Percentiles rank a stretch among this genome's conserved stretches.
These are phyloP conservation scores for Isichthys henryi DNA, from an alignment of 2,113 vertebrate species.

Conservation along the genomic window DNA sequence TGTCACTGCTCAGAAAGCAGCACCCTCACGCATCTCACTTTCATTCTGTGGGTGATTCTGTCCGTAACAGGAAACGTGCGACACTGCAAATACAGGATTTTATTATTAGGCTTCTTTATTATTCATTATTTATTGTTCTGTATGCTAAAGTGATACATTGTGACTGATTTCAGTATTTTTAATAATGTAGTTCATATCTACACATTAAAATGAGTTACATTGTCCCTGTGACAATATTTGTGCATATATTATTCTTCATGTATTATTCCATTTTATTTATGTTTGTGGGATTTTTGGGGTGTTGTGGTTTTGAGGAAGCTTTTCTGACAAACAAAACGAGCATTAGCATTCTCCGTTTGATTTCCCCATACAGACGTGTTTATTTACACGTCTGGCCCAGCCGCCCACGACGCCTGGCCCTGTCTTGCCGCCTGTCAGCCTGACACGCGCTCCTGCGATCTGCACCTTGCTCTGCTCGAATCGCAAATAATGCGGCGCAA, in stretches of 20 bases:
- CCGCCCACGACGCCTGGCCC: background rate
- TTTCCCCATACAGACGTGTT: background rate
- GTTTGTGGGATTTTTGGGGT: background rate
- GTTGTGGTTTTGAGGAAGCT: background rate
- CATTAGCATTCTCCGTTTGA: background rate
- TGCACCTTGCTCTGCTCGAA: background rate
- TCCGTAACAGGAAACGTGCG: background rate
- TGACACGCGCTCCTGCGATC: background rate
- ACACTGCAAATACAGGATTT: background rate
- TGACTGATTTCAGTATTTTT: background rate
- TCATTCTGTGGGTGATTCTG: background rate
- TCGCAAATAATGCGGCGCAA: too few species aligned
- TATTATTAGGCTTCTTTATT: background rate
- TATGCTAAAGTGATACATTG: background rate
- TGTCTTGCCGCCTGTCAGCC: background rate
- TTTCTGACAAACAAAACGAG: background rate
- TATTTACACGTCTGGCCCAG: background rate
- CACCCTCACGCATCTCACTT: background rate
- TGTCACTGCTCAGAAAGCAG: background rate
- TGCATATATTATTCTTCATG: background rate
- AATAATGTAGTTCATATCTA: background rate
- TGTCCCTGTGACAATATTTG: background rate
- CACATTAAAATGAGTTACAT: background rate
- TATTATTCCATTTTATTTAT: background rate
- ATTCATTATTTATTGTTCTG: background rate